Evolutionary conservation across 2,888 invertebrate species (phyloP), one percentile per base, ranked within the genome.

Genomic region (Muscina levida): DNA sequence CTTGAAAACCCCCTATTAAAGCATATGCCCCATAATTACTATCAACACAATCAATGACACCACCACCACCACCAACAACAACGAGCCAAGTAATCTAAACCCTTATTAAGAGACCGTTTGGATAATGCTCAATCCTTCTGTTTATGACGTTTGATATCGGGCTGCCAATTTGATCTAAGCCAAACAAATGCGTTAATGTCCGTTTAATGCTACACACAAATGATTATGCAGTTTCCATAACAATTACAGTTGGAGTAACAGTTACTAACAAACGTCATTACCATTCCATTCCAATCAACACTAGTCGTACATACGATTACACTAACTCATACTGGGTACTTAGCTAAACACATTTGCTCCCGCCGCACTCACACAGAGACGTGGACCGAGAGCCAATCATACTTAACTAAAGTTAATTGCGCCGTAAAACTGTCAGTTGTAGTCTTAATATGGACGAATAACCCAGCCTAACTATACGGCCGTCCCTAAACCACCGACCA

Each of bases 381-480:
- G n/a, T 57, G 31, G 13, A 37, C 48, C 31, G 6, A 44, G 46
- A 65, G n/a, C 53, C 57, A 57, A 57, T 72, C 73, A 70, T 42
- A 57, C 66, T 62, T 80, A 72, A 72, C 57, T 72, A 70, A 70
- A 74, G 73, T 79, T 84, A 82, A 84, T 82, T 78, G 80, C 72
- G 62, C 77, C 79, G 77, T 83, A 82, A 83, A 82, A 82, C 76
- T 82, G 80, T 72, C 83, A 76, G 51, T 73, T 66, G 57, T 73
- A 72, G 57, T 44, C 73, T 57, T 66, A 59, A 70, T 73, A 57
- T 51, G 68, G 24, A 22, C 53, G 68, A 68, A n/a, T 56, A 24
- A 13, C 37, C 19, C 19, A 44, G 48, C n/a, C 42, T n/a, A 42
- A 8, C 37, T 42, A 24, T 24, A 5, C 6, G 15, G 24, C 13